Evolutionary conservation across 2,797 vertebrate species (phyloP), one percentile per base, ranked within the genome.

Genomic region (Pyrrhura leucotis): DNA sequence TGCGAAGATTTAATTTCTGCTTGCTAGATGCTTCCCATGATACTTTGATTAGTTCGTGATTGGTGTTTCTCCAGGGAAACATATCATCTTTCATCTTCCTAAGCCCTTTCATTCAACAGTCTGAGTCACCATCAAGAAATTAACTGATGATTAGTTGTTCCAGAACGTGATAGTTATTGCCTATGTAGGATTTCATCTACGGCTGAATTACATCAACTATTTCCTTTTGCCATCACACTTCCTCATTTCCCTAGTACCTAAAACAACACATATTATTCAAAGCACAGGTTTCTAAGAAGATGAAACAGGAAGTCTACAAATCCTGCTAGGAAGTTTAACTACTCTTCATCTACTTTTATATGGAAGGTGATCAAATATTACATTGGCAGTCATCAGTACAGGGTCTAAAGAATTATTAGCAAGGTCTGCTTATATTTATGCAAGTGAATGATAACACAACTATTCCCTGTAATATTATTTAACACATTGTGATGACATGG

Each of bases 41-140:
- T 77, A 74, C 35, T 22, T 58, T 58, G 91, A 94, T 96, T 91
- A 91, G 48, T 94, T 89, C 74, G 72, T 89, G 83, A 93, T 84
- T 92, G 39, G 53, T 94, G 40, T 74, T 47, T 85, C 93, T 74
- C 93, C 78, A 37, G 73, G 66, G 81, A 92, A 85, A 62, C 20
- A 14, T 26, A 94, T n/a, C 67, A 81, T 65, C 62, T 88, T 96
- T 93, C 84, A 81, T 93, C 85, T 86, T 84, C 51, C 44, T 44
- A 92, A 95, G 16, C 62, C 53, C 66, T 89, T 88, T 92, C 76
- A 59, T 71, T 91, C 5, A 9, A 81, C 7, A 80, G 69, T 39
- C 20, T 80, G 85, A 91, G 42, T 84, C 75, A 90, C 74, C 85
- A 51, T 72, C 78, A 92, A 90, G 78, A 92, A 83, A 94, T 85